These are phyloP conservation scores for Caretta caretta DNA, from an alignment of 2,113 vertebrate species.

Conservation along the genomic window DNA sequence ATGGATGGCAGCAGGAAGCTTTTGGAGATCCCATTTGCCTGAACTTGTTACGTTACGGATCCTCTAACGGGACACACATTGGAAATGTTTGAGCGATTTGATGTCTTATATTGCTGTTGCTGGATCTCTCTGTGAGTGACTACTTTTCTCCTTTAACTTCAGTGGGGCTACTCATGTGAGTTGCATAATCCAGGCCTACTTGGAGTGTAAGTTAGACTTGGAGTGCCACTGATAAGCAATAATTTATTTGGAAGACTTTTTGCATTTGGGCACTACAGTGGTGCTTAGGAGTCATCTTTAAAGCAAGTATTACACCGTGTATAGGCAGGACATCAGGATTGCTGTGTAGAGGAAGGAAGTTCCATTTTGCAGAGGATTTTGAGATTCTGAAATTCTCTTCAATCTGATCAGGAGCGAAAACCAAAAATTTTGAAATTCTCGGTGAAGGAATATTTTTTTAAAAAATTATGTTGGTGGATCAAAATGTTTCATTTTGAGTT, in stretches of 20 bases:
- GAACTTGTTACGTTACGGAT: not conserved
- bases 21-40: constrained; percentile 12
- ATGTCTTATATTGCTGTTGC: not conserved
- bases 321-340: not conserved
- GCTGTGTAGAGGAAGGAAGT: not conserved
- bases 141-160: not conserved
- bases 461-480: not conserved
- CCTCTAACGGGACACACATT: not conserved
- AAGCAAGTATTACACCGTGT: not conserved
- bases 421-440: not conserved
- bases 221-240: not conserved
- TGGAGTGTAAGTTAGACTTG: not conserved
- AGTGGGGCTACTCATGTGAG: not conserved
- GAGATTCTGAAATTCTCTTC: not conserved
- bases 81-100: constrained; percentile 13
- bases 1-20: not conserved
- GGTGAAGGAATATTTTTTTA: not conserved
- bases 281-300: not conserved
- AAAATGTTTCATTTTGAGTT: not conserved
- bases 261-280: not conserved
- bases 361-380: not conserved
- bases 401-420: not conserved
- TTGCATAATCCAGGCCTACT: not conserved
- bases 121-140: not conserved
- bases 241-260: not conserved